Evolutionary conservation across 2,797 vertebrate species (phyloP).

Genomic region (Acanthurus leucopareius): DNA sequence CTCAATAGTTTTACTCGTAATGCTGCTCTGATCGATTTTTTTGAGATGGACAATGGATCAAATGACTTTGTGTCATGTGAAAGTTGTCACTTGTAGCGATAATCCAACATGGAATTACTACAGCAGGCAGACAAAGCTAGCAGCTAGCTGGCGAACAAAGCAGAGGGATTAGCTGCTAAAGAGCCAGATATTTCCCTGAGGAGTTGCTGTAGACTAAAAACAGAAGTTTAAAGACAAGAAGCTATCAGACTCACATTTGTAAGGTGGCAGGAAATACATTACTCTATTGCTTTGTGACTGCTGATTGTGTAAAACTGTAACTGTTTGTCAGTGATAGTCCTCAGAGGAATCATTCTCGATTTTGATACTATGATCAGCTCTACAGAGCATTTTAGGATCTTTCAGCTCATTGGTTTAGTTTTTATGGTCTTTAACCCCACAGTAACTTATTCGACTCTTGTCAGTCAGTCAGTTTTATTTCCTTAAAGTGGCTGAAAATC

Average conservation of each 20-base stretch:
- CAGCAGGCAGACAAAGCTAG: too few species aligned
- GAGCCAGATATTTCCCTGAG: background rate
- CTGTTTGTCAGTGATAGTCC: background rate
- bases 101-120: background rate
- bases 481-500: background rate
- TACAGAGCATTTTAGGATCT: too few species aligned
- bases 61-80: background rate
- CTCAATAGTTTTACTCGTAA: background rate
- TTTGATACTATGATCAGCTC: too few species aligned
- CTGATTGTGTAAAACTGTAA: background rate
- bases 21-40: constrained; percentile 6
- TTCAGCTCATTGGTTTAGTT: too few species aligned
- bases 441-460: too few species aligned
- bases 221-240: background rate
- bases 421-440: too few species aligned
- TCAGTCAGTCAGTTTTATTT: background rate
- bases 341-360: too few species aligned
- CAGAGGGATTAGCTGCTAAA: too few species aligned
- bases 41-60: background rate
- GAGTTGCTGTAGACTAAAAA: background rate
- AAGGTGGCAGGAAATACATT: background rate
- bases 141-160: too few species aligned
- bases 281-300: background rate
- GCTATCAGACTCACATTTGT: too few species aligned
- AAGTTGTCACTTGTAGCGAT: background rate